Evolutionary conservation across 2,888 invertebrate genomes (phyloP).

Genomic region (Drosophila pegasa): DNA sequence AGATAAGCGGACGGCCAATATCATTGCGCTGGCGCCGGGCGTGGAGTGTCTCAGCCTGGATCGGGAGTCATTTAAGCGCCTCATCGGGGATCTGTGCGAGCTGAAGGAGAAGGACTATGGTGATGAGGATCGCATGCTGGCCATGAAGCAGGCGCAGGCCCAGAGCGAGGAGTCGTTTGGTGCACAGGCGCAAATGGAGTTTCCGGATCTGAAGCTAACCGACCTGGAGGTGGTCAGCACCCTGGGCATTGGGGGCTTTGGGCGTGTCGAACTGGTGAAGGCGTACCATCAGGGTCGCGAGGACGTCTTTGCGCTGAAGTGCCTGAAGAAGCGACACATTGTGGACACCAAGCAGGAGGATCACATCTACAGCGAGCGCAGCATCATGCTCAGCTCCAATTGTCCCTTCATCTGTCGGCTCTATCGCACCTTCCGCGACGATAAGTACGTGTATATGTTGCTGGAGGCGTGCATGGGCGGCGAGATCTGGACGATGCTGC

Average conservation of each 20-base stretch:
- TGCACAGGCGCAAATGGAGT: constrained; percentile 86
- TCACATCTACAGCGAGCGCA: constrained; percentile 94
- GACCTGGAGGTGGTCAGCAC: constrained; percentile 94
- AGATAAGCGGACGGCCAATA: constrained; percentile 95
- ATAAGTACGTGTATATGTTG: constrained; percentile 96
- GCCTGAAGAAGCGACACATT: constrained; percentile 95
- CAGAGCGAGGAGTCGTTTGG: constrained; percentile 83
- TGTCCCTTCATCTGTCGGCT: constrained; percentile 87
- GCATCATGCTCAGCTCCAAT: constrained; percentile 90
- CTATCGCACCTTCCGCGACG: constrained; percentile 95
- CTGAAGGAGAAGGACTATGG: constrained; percentile 91
- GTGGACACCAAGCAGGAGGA: constrained; percentile 95
- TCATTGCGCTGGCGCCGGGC: constrained; percentile 93
- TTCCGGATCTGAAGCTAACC: constrained; percentile 89
- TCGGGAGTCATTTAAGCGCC: constrained; percentile 90
- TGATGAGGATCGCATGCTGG: constrained; percentile 86
- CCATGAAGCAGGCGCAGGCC: constrained; percentile 83
- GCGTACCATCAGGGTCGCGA: constrained; percentile 86
- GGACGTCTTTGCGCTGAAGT: constrained; percentile 92
- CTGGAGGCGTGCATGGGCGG: constrained; percentile 98
- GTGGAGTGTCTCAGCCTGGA: constrained; percentile 95
- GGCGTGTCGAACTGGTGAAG: constrained; percentile 92
- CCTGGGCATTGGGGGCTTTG: constrained; percentile 96
- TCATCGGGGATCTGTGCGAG: constrained; percentile 91
- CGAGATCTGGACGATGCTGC: constrained; percentile 96